Base-by-base conservation (phyloP, 2,888 invertebrate species). In the Abrostola tripartita region DNA sequence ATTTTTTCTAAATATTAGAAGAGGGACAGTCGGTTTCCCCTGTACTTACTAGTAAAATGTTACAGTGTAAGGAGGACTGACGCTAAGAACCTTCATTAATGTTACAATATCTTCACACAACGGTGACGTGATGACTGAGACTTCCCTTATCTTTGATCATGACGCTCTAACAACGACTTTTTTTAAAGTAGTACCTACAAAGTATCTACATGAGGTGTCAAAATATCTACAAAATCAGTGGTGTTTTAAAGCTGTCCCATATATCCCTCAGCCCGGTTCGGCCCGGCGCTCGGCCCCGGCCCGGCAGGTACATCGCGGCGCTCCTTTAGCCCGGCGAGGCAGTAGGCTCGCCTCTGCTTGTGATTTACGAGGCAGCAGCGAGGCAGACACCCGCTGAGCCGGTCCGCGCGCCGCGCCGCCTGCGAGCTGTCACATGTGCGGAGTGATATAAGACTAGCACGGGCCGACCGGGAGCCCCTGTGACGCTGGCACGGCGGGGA, bases 201-300 rank as follows among this genome's bases (percentile, higher is more conserved):
- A 9, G 9, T 14, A 24, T 14, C 44, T 9, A 8, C 8, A 47
- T 24, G 10, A 14, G 14, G 44, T 14, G 8, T 9, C 9, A 9
- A 24, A 2, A 1, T 24, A 24, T 24, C n/a, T 9, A 47, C 9
- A 47, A 47, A 14, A 24, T n/a, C 24, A 24, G 24, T 9, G 7
- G 44, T 47, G 44, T 47, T 47, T 47, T 8, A 24, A 24, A 47
- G 14, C 44, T 47, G 14, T 24, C 44, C 7, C 44, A 24, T 24
- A 47, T 47, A 47, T 47, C 44, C 9, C 9, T 47, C 44, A 47
- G 24, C n/a, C 41, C 41, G 41, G n/a, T n/a, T n/a, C 41, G n/a
- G n/a, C 44, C 44, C 11, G 44, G 12, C 14, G 44, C 12, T 11
- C 12, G 42, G 10, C 12, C 2, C 12, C 42, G 10, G 40, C 40